Evolutionary conservation across 2,888 invertebrate genomes (phyloP), one percentile per base, ranked within the genome.

Genomic region (Athalia rosae): DNA sequence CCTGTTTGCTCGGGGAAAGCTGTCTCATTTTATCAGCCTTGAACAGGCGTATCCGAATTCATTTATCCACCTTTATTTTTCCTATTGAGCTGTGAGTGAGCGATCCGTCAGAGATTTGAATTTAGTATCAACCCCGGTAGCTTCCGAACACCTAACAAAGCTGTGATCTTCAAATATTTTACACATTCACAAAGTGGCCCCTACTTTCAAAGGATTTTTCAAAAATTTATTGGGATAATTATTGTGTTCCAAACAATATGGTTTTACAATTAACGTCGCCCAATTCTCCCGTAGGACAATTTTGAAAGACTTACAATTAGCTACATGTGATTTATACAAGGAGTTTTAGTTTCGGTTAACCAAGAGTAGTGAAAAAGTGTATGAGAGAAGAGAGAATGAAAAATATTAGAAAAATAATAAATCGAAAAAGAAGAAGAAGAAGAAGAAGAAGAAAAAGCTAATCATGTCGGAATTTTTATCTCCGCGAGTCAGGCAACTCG

Each of bases 401-500:
- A 28, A 28, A 28, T 28, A 28, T 28, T 28, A 28, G 28, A 28
- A 28, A 28, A 28, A 28, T 28, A 28, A 28, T 28, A 28, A 28
- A 28, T 28, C 28, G 28, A n/a, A n/a, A n/a, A n/a, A n/a, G n/a
- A n/a, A n/a, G n/a, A n/a, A 28, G 28, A 28, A 28, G 28, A 47
- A 11, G 53, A 53, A 43, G 47, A 41, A 66, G 50, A 13, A 28
- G 41, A 73, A 74, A 61, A 50, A 61, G 74, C 50, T 74, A 47
- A 74, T 61, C 47, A 48, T 9, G 74, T 61, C n/a, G 50, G 61
- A 74, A 74, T 74, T 74, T 74, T 74, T 74, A 74, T 74, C 74
- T 74, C 74, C 61, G 41, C 48, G 13, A 74, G 61, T 47, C 74
- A 74, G 74, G 41, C 74, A n/a, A 61, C 64, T 47, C 48, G 9